Percentiles rank a stretch among this genome's conserved stretches.
These are phyloP conservation scores for Rhagologus leucostigma DNA, from an alignment of 2,113 vertebrate genomes.

Conservation along the genomic window DNA sequence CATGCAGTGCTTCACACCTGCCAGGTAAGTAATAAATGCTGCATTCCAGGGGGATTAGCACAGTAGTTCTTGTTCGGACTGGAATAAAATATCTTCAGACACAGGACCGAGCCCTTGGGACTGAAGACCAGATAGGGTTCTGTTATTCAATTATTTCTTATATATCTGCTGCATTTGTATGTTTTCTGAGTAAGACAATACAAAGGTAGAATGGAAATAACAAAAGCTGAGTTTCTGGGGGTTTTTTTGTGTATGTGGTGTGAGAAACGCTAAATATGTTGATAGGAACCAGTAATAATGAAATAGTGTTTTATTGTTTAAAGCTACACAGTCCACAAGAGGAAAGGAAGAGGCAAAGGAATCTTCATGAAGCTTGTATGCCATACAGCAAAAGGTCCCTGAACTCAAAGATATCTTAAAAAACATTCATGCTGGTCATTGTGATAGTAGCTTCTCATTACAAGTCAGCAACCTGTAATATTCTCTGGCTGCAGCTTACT, in stretches of 20 bases:
- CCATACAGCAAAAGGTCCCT: not conserved
- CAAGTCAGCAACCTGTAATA: not conserved
- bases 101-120: not conserved
- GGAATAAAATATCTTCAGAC: conserved; percentile 37
- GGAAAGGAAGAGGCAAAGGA: not conserved
- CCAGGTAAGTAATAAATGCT: conserved; percentile 52
- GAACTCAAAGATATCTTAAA: not conserved
- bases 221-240: not conserved
- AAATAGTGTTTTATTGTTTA: not conserved
- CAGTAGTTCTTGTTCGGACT: not conserved
- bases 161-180: not conserved
- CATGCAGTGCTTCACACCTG: conserved; percentile 26
- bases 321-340: not conserved
- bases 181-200: not conserved
- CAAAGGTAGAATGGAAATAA: not conserved
- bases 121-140: not conserved
- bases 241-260: not conserved
- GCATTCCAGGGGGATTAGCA: conserved; percentile 34
- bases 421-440: not conserved
- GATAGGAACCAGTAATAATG: not conserved
- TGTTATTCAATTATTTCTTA: not conserved
- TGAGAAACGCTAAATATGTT: not conserved
- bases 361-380: not conserved
- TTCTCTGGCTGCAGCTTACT: not conserved
- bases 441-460: not conserved